Evolutionary conservation across 2,888 invertebrate species (phyloP).

Genomic region (Drosophila silvestris): DNA sequence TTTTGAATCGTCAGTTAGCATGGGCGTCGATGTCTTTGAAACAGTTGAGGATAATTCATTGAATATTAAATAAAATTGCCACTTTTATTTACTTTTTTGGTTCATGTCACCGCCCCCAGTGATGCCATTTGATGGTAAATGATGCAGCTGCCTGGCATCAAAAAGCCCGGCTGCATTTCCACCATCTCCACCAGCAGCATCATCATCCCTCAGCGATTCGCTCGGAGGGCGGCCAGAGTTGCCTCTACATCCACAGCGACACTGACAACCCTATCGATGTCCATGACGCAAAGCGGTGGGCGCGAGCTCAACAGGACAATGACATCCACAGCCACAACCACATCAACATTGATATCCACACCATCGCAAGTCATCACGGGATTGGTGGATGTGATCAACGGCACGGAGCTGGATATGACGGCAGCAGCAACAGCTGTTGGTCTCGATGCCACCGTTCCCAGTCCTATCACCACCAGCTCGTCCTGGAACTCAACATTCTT

Average conservation of each 20-base stretch:
- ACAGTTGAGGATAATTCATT: no score
- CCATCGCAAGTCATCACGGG: conserved; percentile 40
- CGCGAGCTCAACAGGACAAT: conserved; percentile 15
- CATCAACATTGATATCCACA: conserved; percentile 15
- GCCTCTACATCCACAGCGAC: not conserved
- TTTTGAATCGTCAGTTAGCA: no score
- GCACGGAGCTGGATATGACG: conserved; percentile 19
- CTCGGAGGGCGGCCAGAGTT: conserved; percentile 4
- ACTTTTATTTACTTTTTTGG: not conserved
- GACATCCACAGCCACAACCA: conserved; percentile 16
- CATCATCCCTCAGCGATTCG: conserved; percentile 19
- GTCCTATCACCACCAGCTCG: not conserved
- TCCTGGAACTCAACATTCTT: conserved; percentile 45
- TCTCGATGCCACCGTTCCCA: conserved; percentile 7
- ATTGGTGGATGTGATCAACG: conserved; percentile 36
- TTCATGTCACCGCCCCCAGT: conserved; percentile 5
- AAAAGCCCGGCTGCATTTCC: conserved; percentile 25
- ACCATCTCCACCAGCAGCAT: conserved; percentile 14
- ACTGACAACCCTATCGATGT: conserved; percentile 8
- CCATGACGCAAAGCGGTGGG: conserved; percentile 12
- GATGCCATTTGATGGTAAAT: conserved; percentile 39
- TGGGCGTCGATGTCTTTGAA: no score
- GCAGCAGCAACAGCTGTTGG: conserved; percentile 6
- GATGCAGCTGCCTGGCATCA: conserved; percentile 43
- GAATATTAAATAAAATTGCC: not conserved